Base-by-base conservation (phyloP, 2,888 invertebrate species). In the Ectropis crepuscularia region DNA sequence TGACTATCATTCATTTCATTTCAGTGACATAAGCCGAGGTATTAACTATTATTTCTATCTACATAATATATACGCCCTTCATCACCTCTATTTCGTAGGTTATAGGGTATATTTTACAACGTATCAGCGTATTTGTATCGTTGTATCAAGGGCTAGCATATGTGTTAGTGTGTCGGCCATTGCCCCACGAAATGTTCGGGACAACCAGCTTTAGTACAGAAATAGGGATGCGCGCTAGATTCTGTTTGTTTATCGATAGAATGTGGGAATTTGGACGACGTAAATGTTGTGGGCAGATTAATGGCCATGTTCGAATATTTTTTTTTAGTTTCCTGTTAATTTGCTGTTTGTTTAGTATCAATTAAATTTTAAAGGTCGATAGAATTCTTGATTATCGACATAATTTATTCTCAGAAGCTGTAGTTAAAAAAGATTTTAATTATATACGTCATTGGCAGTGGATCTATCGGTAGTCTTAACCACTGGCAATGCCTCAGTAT, bases 111-210 rank as follows among this genome's bases (percentile, higher is more conserved):
- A 55, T 49, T 71, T 69, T 77, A 37, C 67, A 16, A 42, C 70
- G 60, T 45, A n/a, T 6, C 1, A 36, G 38, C n/a, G 48, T 42
- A 10, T 37, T 51, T 5, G 8, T 9, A 62, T 61, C 53, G 59
- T 74, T 73, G 76, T 73, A 65, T 55, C 55, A 49, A 65, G 61
- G 61, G 69, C 51, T 63, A 72, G 77, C 37, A 91, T 88, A 78
- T 91, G 78, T 83, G 92, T 87, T 90, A 92, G 85, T 92, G 83
- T 90, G 90, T 71, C 89, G 91, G 86, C 72, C 87, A 70, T 79
- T 86, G 90, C 88, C 85, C 75, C 42, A 74, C 80, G 72, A 88
- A 89, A 87, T 87, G 83, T 81, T 83, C 76, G 74, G 78, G 77
- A 80, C 80, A 77, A 79, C 77, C 79, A 78, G 78, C 80, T 85